A percentile compares a stretch with the other conserved stretches of the same genome.
Evolutionary conservation across 2,113 vertebrate species (phyloP).

Genomic region (Monarcha castaneiventris): DNA sequence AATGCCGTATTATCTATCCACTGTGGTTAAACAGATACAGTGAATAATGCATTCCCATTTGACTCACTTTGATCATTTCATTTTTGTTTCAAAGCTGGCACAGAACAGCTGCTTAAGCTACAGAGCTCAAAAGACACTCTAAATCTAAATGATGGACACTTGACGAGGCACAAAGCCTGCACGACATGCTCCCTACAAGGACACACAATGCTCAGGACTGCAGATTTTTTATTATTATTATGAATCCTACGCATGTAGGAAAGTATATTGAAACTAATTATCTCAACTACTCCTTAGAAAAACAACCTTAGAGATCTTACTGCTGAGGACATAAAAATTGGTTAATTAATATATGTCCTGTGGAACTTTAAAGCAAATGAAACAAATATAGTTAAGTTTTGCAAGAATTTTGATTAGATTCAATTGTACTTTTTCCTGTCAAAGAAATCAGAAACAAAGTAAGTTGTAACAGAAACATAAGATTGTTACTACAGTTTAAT

Average conservation of each 20-base stretch:
- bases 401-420: neutral
- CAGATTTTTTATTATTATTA: neutral
- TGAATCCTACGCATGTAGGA: neutral
- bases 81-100: conserved; percentile 3
- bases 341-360: neutral
- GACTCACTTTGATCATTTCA: neutral
- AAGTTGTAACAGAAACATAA: neutral
- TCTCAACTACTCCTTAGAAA: neutral
- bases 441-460: neutral
- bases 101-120: neutral
- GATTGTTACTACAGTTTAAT: neutral
- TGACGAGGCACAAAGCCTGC: neutral
- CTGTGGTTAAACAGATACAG: neutral
- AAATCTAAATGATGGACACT: neutral
- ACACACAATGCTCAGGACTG: neutral
- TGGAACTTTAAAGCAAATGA: neutral
- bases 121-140: neutral
- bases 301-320: neutral
- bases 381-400: neutral
- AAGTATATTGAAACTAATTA: neutral
- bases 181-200: neutral
- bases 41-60: neutral
- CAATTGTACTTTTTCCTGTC: neutral
- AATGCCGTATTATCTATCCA: neutral
- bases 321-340: neutral